Percentiles rank a stretch among this genome's conserved stretches.
phyloP scores from a whole-genome alignment of 2,888 invertebrate genomes.

The Proisotoma minuta region DNA sequence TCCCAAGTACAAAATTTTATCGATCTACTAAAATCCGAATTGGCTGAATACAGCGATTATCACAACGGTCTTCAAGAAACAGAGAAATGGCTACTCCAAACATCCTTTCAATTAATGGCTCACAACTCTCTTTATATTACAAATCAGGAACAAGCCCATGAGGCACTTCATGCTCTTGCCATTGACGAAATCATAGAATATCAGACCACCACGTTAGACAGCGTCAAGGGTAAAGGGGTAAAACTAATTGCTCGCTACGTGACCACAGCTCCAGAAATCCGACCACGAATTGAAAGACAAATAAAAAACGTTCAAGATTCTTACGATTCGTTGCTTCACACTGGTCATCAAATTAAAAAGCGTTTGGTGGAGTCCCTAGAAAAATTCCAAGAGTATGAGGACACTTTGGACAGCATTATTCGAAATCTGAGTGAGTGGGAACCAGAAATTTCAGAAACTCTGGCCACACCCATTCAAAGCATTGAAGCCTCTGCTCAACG shows the following conservation, averaged over 20 bases:
- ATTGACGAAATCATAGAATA: slow-evolving; percentile 69
- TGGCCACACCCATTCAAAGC: slow-evolving; percentile 69
- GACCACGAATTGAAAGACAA: slow-evolving; percentile 75
- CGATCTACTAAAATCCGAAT: slow-evolving; percentile 66
- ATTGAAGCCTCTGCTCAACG: slow-evolving; percentile 57
- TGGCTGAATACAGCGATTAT: slow-evolving; percentile 75
- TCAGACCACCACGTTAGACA: slow-evolving; percentile 73
- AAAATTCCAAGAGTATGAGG: slow-evolving; percentile 91
- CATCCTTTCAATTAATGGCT: slow-evolving; percentile 91
- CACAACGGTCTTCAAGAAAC: slow-evolving; percentile 86
- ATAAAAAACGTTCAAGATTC: slow-evolving; percentile 87
- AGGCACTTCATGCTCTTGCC: slow-evolving; percentile 64
- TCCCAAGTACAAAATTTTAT: slow-evolving; percentile 53
- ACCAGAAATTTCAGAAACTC: slow-evolving; percentile 64
- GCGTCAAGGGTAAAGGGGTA: slow-evolving; percentile 75
- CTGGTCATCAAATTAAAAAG: slow-evolving; percentile 84
- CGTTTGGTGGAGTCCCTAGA: slow-evolving; percentile 79
- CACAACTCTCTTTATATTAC: slow-evolving; percentile 90
- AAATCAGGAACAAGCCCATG: too few relatives aligned
- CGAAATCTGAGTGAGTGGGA: slow-evolving; percentile 74
- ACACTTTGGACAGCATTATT: slow-evolving; percentile 78
- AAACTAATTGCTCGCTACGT: slow-evolving; percentile 77
- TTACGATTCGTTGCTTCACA: slow-evolving; percentile 80
- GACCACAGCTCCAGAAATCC: slow-evolving; percentile 65
- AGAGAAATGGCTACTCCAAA: slow-evolving; percentile 91